Evolutionary conservation across 2,113 vertebrate species (phyloP), one percentile per base, ranked within the genome.

Genomic region (Gambusia affinis): DNA sequence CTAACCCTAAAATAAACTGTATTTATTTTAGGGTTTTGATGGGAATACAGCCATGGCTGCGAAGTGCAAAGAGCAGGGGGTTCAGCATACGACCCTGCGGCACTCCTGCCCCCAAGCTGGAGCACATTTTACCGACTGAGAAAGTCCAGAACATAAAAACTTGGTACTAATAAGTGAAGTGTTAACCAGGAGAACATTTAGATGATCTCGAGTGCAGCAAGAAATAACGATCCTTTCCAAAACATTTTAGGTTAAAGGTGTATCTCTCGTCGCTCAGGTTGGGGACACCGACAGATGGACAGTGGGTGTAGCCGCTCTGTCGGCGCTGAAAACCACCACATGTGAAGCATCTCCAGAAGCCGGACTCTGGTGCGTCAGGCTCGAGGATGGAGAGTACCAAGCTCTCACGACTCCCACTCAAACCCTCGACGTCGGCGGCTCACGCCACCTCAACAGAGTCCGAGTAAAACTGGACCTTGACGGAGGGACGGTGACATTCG

Each of bases 301-400:
- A 1, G 24, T 87, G 0, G 90, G 88, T 29, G 85, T 90, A 30
- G 82, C 85, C 28, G 35, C 64, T 69, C 60, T 61, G 12, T 87
- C 78, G 7, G 0, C 77, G 10, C 67, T 60, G 14, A 69, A 70
- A 57, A n/a, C 24, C 22, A 8, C 24, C 24, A 10, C 17, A 35
- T 76, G 64, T 47, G 80, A 79, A 44, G 33, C 30, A 7, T 81
- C 73, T 68, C 77, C 82, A 27, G 83, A 75, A 44, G 76, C 65
- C 2, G 83, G 85, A 29, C 70, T 89, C 27, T 90, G 86, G 85
- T 83, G 83, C 57, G 72, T 91, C 66, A 72, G 82, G 54, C 72
- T 83, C 44, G 67, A 65, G 37, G 82, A 85, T 1, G 62, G 84
- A 10, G 1, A 72, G 28, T 83, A 76, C 67, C 6, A 1, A 17